Conservation (phyloP, 1,140 invertebrate species). For the Holotrichia oblita region DNA sequence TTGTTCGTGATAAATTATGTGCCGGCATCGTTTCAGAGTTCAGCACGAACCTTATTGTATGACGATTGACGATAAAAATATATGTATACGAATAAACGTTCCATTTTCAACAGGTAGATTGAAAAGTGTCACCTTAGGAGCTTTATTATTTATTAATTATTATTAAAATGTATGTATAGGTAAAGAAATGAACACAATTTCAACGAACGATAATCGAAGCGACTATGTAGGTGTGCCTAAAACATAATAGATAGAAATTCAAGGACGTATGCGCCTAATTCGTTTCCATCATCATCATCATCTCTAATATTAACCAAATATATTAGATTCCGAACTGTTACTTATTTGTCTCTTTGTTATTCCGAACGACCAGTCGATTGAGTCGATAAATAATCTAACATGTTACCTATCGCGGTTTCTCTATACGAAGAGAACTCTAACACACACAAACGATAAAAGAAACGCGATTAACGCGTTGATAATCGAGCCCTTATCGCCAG, state of each 20-base stretch:
- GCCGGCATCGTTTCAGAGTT: background rate
- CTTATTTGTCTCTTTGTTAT: background rate
- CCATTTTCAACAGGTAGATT: slow-evolving; percentile 2
- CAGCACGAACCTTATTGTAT: no score
- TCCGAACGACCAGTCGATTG: no score
- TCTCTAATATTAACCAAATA: no score
- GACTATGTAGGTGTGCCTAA: background rate
- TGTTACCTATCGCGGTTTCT: no score
- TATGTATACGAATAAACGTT: background rate
- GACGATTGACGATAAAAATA: background rate
- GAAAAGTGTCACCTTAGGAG: background rate
- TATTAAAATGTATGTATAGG: no score
- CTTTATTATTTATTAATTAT: no score
- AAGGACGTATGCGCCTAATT: background rate
- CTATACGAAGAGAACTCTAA: no score
- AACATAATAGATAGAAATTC: background rate
- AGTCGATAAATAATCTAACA: no score
- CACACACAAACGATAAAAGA: no score
- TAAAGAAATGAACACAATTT: no score
- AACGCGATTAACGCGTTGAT: no score
- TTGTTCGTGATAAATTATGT: background rate
- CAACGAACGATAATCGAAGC: background rate
- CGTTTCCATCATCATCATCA: no score
- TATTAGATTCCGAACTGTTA: background rate
- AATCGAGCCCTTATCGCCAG: background rate